Percentiles rank a stretch among this genome's conserved stretches.
Conservation (phyloP, 1,140 invertebrate species). For the Caenorhabditis latens region DNA sequence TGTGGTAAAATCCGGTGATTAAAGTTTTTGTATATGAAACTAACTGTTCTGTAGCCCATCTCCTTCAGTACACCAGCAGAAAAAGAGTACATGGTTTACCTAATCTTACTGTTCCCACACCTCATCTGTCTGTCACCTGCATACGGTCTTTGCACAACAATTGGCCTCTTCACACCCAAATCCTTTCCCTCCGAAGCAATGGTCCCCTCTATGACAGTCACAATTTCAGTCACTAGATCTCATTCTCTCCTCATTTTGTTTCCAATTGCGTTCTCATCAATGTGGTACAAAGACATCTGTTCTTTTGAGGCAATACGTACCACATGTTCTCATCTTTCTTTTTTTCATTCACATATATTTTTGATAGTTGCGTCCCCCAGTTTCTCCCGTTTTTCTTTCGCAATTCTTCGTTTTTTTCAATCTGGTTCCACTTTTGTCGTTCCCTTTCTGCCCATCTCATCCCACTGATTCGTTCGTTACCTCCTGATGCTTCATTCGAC, state of each 20-base stretch:
- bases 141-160: too few species aligned
- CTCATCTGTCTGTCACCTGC: too few species aligned
- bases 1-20: too few species aligned
- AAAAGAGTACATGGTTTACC: too few species aligned
- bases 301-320: conserved; percentile 6
- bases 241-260: neutral
- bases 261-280: neutral
- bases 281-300: conserved; percentile 20
- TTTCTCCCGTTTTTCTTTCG: neutral
- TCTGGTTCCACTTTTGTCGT: conserved; percentile 52
- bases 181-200: neutral
- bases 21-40: too few species aligned
- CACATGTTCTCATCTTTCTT: conserved; percentile 5
- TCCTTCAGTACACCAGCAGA: too few species aligned
- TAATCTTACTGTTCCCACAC: too few species aligned
- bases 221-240: neutral
- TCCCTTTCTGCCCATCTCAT: neutral
- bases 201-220: neutral
- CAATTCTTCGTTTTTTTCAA: neutral
- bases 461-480: conserved; percentile 20
- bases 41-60: too few species aligned
- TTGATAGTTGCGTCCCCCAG: neutral
- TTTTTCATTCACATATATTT: neutral
- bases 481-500: neutral
- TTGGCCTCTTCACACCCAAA: neutral